Base-by-base conservation (phyloP, 2,888 invertebrate genomes). In the Chrysolina americana region DNA sequence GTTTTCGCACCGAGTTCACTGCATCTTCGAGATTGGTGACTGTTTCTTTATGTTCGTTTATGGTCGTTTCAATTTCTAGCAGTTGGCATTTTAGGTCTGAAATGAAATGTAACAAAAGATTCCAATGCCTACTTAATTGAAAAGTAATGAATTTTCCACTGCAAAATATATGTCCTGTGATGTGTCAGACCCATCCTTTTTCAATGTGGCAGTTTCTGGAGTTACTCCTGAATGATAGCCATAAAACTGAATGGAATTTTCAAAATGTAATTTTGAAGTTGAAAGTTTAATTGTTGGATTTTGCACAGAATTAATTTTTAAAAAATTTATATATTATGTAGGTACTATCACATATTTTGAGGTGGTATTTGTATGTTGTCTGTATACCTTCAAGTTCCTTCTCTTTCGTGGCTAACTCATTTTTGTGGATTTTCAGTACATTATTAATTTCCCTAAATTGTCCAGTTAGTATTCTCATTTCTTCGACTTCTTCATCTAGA, bases 401-500 rank as follows among this genome's bases (percentile, higher is more conserved):
- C 71, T 84, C 79, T 66, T 81, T 86, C 21, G 80, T 78, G 23
- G 70, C 78, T 4, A 85, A 75, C 70, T 82, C 78, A 70, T 81
- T 81, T 71, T 83, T 84, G 36, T 81, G 77, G 53, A 77, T 75
- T 69, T 83, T 83, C 15, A 85, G 48, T 53, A 75, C 75, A 53
- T 74, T 71, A 9, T 68, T 81, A 13, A 78, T 71, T 50, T 81
- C 78, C 50, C 78, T 78, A 50, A 83, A 73, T 65, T 85, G 77
- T 15, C 81, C 76, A 76, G 92, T 90, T 62, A 92, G 83, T 73
- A 87, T 87, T 74, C 88, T 87, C 83, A 89, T 89, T 83, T 91
- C 90, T 48, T 88, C 85, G 83, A 89, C 87, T 81, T 92, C 92
- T 13, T 89, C 88, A 80, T 89, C 90, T 90, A 53, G 47, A 74